These are phyloP conservation scores for Egretta garzetta DNA, from an alignment of 2,113 vertebrate genomes.

Conservation along the genomic window DNA sequence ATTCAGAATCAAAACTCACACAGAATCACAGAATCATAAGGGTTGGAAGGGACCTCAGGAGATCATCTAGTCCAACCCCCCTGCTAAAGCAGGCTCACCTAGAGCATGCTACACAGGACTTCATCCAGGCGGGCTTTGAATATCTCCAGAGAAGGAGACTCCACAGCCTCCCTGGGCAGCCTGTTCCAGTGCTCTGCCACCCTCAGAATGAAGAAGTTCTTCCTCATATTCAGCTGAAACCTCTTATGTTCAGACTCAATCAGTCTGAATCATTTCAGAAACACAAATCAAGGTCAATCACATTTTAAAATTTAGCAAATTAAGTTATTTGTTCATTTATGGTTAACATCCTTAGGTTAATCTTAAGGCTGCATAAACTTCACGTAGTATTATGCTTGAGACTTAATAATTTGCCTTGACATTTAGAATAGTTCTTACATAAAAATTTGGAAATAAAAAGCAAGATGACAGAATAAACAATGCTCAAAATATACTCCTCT, in stretches of 20 bases:
- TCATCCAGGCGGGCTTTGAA: too few species aligned
- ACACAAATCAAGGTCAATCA: slow-evolving; percentile 9
- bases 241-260: too few species aligned
- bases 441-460: not conserved
- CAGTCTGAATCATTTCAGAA: not conserved
- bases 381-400: not conserved
- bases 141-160: too few species aligned
- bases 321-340: slow-evolving; percentile 15
- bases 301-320: not conserved
- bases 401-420: not conserved
- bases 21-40: too few species aligned
- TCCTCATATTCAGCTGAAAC: too few species aligned
- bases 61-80: too few species aligned
- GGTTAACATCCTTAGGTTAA: not conserved
- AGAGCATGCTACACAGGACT: too few species aligned
- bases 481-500: not conserved
- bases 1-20: not conserved
- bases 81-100: too few species aligned
- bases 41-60: too few species aligned
- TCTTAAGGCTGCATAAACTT: slow-evolving; percentile 5
- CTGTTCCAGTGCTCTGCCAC: too few species aligned
- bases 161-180: too few species aligned
- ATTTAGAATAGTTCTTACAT: slow-evolving; percentile 13
- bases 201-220: too few species aligned
- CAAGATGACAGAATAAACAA: not conserved